Evolutionary conservation across 2,797 vertebrate species (phyloP).

Genomic region (Enteromius unitaeniatus): DNA sequence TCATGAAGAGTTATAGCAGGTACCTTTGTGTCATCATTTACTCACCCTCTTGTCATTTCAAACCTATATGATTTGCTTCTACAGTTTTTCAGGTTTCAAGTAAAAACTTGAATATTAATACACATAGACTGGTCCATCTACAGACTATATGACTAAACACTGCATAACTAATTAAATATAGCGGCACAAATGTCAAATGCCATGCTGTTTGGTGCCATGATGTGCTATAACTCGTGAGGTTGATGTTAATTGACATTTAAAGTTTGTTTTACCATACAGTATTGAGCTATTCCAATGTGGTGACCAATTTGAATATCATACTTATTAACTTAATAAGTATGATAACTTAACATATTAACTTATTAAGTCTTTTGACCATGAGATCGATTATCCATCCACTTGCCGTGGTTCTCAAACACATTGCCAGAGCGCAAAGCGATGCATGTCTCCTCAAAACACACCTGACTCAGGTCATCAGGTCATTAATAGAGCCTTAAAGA

Average conservation of each 20-base stretch:
- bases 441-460: not conserved
- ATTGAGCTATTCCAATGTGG: not conserved
- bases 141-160: not conserved
- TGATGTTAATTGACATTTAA: not conserved
- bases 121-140: not conserved
- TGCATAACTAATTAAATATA: not conserved
- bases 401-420: not conserved
- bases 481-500: not conserved
- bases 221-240: not conserved
- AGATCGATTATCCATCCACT: not conserved
- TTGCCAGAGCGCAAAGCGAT: not conserved
- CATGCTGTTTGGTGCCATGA: not conserved
- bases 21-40: constrained; percentile 3
- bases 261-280: not conserved
- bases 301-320: not conserved
- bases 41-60: not conserved
- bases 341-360: too few species aligned
- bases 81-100: not conserved
- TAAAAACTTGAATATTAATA: too few species aligned
- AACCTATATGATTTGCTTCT: not conserved
- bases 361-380: not conserved
- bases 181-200: not conserved
- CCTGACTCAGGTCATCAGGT: not conserved
- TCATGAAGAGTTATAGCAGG: not conserved
- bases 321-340: too few species aligned